Base-by-base conservation (phyloP, 2,797 vertebrate genomes). In the Pangasius larnaudii region DNA sequence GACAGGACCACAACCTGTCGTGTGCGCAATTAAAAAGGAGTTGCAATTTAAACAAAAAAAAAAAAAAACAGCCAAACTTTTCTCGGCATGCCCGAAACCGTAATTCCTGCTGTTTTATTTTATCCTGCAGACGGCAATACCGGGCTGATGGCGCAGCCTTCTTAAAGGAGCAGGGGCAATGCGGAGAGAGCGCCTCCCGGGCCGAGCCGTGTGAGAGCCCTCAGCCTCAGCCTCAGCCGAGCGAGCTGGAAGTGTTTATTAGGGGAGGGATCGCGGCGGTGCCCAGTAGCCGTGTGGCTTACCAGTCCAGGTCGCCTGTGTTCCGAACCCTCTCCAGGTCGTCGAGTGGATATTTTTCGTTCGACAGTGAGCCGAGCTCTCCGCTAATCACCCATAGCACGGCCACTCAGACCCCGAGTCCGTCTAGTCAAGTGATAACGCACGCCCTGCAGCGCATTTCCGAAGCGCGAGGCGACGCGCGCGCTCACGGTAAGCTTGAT, bases 301-400 rank as follows among this genome's bases (percentile, higher is more conserved):
- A 96, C 94, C 96, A 96, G 92, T 96, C 94, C 79, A 96, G 97
- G 90, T 96, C 97, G 77, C 96, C 96, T 86, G 92, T 96, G 88
- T 97, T 95, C 94, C 95, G 96, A 94, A 95, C 95, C 83, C 94
- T 96, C 93, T 96, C 96, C 92, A 96, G 96, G 92, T 95, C 95
- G 61, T 99, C 98, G 93, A 99, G 98, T 92, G 98, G 98, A 90
- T 99, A 98, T 96, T 98, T 97, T 95, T 98, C 98, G 91, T 96
- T 95, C 92, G 97, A 98, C 91, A 93, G 95, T 89, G 97, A 97
- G 87, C 95, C 95, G 92, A 96, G 95, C 94, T 97, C 97, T 42
- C 97, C 96, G 89, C 94, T 96, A 92, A 96, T 96, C 94, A 95
- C 95, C 93, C 96, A 96, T 89, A 97, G 98, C 93, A 96, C 95